phyloP scores from a whole-genome alignment of 2,113 vertebrate species.

The Cololabis saira region DNA sequence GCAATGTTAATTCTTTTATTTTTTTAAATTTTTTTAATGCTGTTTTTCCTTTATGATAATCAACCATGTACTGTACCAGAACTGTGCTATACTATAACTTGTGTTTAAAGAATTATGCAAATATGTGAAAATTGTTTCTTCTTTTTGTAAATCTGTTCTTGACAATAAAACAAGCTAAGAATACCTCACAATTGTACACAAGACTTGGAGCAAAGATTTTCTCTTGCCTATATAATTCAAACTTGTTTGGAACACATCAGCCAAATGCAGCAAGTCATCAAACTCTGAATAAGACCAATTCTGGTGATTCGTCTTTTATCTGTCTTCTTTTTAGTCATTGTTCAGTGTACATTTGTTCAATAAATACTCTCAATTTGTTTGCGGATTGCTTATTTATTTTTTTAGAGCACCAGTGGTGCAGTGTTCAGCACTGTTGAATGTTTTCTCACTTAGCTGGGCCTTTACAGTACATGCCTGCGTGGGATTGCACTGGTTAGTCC shows the following conservation, averaged over 20 bases:
- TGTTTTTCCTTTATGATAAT: conserved; percentile 76
- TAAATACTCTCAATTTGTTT: conserved; percentile 78
- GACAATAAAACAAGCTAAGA: conserved; percentile 74
- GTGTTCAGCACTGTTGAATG: too few species aligned
- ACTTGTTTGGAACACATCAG: conserved; percentile 60
- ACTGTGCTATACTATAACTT: conserved; percentile 76
- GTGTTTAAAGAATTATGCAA: conserved; percentile 75
- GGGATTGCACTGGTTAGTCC: too few species aligned
- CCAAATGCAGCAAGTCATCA: conserved; percentile 56
- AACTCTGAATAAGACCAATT: conserved; percentile 56
- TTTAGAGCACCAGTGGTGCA: too few species aligned
- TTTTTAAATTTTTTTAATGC: conserved; percentile 66
- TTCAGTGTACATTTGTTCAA: conserved; percentile 78
- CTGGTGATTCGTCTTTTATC: conserved; percentile 50
- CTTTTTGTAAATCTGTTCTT: conserved; percentile 71
- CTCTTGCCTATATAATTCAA: conserved; percentile 50
- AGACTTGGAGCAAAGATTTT: conserved; percentile 53
- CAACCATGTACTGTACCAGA: conserved; percentile 81
- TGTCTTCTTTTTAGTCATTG: conserved; percentile 65
- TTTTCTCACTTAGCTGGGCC: too few species aligned
- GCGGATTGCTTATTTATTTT: conserved; percentile 33
- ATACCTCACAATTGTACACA: conserved; percentile 80
- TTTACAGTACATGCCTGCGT: too few species aligned
- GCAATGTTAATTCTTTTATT: conserved; percentile 78
- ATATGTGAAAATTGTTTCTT: conserved; percentile 77